Evolutionary conservation across 2,888 invertebrate genomes (phyloP), one percentile per base, ranked within the genome.

Genomic region (Galerucella nymphaeae): DNA sequence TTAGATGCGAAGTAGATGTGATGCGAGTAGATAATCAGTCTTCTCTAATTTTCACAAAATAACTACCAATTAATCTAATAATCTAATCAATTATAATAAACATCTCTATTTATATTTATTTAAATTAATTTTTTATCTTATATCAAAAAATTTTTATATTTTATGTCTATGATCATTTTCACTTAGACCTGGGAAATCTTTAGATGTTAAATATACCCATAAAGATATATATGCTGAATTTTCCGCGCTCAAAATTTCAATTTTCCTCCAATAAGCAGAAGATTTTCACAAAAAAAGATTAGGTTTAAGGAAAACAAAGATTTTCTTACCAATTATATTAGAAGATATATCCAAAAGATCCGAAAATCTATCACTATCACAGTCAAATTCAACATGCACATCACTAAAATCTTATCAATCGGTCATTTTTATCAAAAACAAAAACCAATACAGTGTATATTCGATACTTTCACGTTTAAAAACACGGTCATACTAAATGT

Each of bases 401-500:
- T 70, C 77, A 78, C 75, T 69, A 67, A 50, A 38, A 42, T 38
- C 55, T 55, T 72, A 64, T 76, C 72, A 74, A 70, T 74, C 64
- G 69, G 77, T 75, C 78, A 73, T 78, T 78, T 78, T 80, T 78
- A 77, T 78, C 79, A 78, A 79, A 78, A 77, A 77, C 41, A 75
- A 78, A 71, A 53, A 68, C 62, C 65, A 16, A 64, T 64, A 62
- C 71, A 42, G 58, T 53, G 69, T 59, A 68, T 68, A 65, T 45
- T 76, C 85, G 85, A 84, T 82, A 84, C 82, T 78, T 80, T 80
- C 85, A 82, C 85, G 83, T 78, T 81, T 84, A 83, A 82, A 82
- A 83, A 84, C 86, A 84, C 86, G 86, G 83, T 81, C 84, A 82
- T 82, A 87, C 87, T 87, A 85, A 86, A 77, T 84, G 85, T 84